phyloP scores from a whole-genome alignment of 2,888 invertebrate genomes.

The Melipona beecheii region DNA sequence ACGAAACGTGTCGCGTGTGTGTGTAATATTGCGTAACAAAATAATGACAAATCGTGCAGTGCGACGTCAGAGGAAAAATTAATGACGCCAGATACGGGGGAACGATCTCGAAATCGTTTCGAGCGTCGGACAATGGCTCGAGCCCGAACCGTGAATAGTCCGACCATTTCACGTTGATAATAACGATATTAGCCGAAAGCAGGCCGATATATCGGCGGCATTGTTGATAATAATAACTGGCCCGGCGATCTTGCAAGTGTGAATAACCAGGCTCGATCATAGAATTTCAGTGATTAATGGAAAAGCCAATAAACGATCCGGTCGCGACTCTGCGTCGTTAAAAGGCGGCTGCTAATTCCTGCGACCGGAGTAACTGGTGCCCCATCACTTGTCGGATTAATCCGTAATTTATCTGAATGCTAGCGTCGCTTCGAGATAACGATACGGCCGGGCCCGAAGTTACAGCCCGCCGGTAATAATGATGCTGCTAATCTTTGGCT shows the following conservation, averaged over 20 bases:
- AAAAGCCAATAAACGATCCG: slow-evolving; percentile 51
- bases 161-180: slow-evolving; percentile 19
- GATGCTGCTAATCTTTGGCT: slow-evolving; percentile 21
- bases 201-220: slow-evolving; percentile 9
- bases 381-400: slow-evolving; percentile 48
- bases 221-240: slow-evolving; percentile 50
- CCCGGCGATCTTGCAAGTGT: slow-evolving; percentile 19
- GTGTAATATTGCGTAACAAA: no score
- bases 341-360: slow-evolving; percentile 41
- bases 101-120: not conserved
- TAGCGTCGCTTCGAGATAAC: slow-evolving; percentile 14
- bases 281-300: slow-evolving; percentile 50
- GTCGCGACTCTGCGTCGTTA: slow-evolving; percentile 32
- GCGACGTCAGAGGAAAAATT: not conserved
- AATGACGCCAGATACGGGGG: not conserved
- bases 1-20: no score
- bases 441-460: slow-evolving; percentile 19
- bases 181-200: slow-evolving; percentile 31
- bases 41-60: no score
- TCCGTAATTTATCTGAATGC: slow-evolving; percentile 41
- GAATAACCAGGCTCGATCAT: slow-evolving; percentile 29
- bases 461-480: slow-evolving; percentile 13
- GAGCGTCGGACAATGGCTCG: not conserved
- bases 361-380: slow-evolving; percentile 21
- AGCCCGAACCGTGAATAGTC: not conserved